Base-by-base conservation (phyloP, 1,140 invertebrate species). In the Drosophila elegans region DNA sequence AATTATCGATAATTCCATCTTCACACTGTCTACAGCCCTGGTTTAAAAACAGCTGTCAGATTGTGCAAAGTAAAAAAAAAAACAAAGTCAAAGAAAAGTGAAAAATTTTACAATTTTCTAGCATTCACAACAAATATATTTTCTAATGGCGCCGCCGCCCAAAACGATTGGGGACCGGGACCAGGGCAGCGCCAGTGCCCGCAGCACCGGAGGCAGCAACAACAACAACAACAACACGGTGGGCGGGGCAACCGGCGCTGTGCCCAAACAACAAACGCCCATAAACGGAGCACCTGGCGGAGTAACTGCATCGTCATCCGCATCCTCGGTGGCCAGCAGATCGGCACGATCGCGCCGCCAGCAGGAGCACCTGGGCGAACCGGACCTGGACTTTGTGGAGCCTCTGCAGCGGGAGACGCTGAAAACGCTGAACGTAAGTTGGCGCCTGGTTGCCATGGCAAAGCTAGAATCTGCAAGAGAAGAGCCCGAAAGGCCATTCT, bases 381-480 rank as follows among this genome's bases (percentile, higher is more conserved):
- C 63, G 13, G 78, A 74, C 51, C 71, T 79, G 45, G 90, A 91
- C 56, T 64, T 90, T n/a, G 74, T 79, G 45, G 64, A 68, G n/a
- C 79, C 85, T 12, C 61, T 86, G 27, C 71, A 76, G 45, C 53
- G 77, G 29, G 80, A 80, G 6, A 63, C 75, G 21, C 63, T 78
- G 6, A 91, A 80, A 41, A 85, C 78, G 2, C 54, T 91, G 45
- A 90, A 82, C 52, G 90, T 91, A 63, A 90, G 90, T 81, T 68
- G 63, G 48, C 36, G 54, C 48, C 41, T 27, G 77, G 45, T 79
- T 83, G 71, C 57, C 61, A 83, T 83, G 80, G 42, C 63, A 49
- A 34, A 34, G 39, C 54, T 16, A 21, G 1, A 21, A 21, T 11
- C 42, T 46, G 29, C 44, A 57, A 41, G 63, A 66, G 53, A 44